phyloP scores from a whole-genome alignment of 2,888 invertebrate species.

The Cheilosia variabilis region DNA sequence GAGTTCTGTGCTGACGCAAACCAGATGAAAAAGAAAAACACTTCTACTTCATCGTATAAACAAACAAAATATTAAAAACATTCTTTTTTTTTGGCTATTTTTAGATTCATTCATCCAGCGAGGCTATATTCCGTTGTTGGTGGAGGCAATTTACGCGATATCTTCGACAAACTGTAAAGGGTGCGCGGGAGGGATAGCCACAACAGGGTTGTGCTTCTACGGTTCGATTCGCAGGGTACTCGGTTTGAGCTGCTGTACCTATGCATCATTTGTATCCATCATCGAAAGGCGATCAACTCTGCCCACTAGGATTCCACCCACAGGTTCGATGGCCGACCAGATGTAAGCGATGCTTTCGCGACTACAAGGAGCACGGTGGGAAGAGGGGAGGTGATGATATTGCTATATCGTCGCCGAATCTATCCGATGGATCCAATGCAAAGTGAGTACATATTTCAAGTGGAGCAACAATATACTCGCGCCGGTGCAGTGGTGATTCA shows the following conservation, averaged over 20 bases:
- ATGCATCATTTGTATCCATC: slow-evolving; percentile 84
- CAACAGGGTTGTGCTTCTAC: background rate
- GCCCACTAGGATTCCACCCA: slow-evolving; percentile 96
- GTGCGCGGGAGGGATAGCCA: background rate
- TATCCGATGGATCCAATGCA: slow-evolving; percentile 87
- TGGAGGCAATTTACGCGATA: slow-evolving; percentile 5
- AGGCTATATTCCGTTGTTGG: slow-evolving; percentile 20
- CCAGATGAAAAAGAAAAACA: slow-evolving; percentile 57
- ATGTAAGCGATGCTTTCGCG: slow-evolving; percentile 96
- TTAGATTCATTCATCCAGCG: slow-evolving; percentile 71
- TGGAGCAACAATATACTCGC: background rate
- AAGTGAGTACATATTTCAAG: slow-evolving; percentile 82
- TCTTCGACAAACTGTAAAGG: slow-evolving; percentile 1
- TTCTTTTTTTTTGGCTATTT: slow-evolving; percentile 41
- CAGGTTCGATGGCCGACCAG: slow-evolving; percentile 97
- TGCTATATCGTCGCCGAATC: slow-evolving; percentile 91
- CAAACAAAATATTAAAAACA: slow-evolving; percentile 60
- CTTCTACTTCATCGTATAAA: slow-evolving; percentile 55
- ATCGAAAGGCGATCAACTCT: slow-evolving; percentile 93
- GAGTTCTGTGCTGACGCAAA: slow-evolving; percentile 56
- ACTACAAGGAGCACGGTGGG: slow-evolving; percentile 95
- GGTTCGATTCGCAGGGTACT: slow-evolving; percentile 23
- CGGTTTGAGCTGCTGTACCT: slow-evolving; percentile 52
- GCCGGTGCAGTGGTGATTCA: background rate
- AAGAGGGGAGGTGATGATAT: slow-evolving; percentile 89